Evolutionary conservation across 2,888 invertebrate species (phyloP).

Genomic region (Mystacides longicornis): DNA sequence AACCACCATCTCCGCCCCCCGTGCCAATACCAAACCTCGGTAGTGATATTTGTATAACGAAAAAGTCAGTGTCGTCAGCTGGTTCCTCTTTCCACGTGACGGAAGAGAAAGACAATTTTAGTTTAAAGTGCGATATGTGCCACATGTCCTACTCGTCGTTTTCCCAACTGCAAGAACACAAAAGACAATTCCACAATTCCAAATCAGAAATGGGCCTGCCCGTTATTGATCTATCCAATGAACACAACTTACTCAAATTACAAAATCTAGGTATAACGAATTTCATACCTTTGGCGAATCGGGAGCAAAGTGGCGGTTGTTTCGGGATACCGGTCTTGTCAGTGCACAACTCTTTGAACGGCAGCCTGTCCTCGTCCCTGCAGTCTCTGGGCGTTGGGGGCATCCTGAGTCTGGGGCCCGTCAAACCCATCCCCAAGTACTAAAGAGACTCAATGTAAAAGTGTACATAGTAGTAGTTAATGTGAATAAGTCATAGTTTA

Average conservation of each 20-base stretch:
- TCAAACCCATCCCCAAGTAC: conserved; percentile 50
- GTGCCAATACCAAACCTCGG: conserved; percentile 41
- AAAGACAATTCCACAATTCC: conserved; percentile 46
- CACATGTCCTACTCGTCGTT: conserved; percentile 65
- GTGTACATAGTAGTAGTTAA: no score
- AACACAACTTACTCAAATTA: conserved; percentile 56
- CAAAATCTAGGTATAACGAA: conserved; percentile 62
- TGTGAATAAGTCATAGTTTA: no score
- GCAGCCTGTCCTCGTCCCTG: conserved; percentile 47
- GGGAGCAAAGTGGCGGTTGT: conserved; percentile 53
- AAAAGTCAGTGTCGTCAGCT: conserved; percentile 35
- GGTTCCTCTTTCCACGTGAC: conserved; percentile 41
- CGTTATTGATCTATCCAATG: conserved; percentile 63
- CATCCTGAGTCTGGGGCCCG: conserved; percentile 63
- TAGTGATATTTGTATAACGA: conserved; percentile 48
- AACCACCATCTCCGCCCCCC: conserved; percentile 40
- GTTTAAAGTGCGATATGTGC: conserved; percentile 61
- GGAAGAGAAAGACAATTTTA: conserved; percentile 36
- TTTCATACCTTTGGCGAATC: conserved; percentile 64
- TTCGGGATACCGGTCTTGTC: conserved; percentile 67
- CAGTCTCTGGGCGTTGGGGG: conserved; percentile 62
- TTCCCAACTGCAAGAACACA: conserved; percentile 58
- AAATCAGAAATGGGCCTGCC: conserved; percentile 62
- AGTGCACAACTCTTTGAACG: conserved; percentile 55
- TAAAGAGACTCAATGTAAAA: no score